A percentile compares a stretch with the other conserved stretches of the same genome.
These are phyloP conservation scores for Brachyhypopomus gauderio DNA, from an alignment of 2,113 vertebrate species.

Conservation along the genomic window DNA sequence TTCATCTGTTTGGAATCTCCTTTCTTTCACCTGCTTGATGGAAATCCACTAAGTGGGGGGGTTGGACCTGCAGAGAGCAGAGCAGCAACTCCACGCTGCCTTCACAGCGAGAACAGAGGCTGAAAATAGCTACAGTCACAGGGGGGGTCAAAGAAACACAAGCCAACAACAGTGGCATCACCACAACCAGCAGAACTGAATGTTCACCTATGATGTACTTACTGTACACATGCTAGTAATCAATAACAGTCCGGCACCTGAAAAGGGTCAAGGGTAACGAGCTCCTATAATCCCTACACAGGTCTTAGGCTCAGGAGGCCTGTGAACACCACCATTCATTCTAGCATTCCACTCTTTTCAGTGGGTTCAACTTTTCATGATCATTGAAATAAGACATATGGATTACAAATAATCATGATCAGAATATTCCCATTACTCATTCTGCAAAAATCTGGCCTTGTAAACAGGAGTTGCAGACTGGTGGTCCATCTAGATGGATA, in stretches of 20 bases:
- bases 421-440: conserved; percentile 5
- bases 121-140: conserved; percentile 55
- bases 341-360: neutral
- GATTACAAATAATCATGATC: neutral
- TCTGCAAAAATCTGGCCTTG: conserved; percentile 7
- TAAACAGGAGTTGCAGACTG: neutral
- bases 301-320: neutral
- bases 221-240: conserved; percentile 42
- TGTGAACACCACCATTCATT: neutral
- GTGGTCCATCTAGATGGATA: conserved; percentile 22
- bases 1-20: conserved; percentile 7
- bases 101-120: conserved; percentile 42
- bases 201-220: conserved; percentile 32
- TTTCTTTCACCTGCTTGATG: conserved; percentile 5
- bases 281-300: conserved; percentile 13
- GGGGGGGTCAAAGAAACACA: conserved; percentile 48
- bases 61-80: conserved; percentile 36
- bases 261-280: conserved; percentile 10
- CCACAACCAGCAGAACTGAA: conserved; percentile 26
- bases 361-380: neutral
- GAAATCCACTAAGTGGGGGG: conserved; percentile 25
- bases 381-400: conserved; percentile 3
- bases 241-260: conserved; percentile 27
- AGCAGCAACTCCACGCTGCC: conserved; percentile 46
- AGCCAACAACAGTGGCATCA: conserved; percentile 19